Base-by-base conservation (phyloP, 2,888 invertebrate species). In the Hetaerina titia region DNA sequence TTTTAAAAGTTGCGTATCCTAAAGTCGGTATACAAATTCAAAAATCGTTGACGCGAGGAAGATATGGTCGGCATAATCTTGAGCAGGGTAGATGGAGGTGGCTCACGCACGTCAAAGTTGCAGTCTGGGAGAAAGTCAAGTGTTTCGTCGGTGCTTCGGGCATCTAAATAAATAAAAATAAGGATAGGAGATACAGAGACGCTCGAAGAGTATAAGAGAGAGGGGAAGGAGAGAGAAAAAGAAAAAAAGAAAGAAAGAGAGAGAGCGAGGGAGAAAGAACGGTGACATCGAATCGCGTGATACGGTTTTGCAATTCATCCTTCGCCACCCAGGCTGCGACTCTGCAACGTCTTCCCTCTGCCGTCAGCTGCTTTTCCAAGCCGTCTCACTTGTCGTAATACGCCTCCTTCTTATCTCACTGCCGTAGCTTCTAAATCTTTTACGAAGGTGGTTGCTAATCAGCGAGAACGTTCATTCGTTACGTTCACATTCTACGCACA, bases 301-400 rank as follows among this genome's bases (percentile, higher is more conserved):
- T 81, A 81, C 81, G 25, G 25, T 81, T 81, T 81, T 81, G 81
- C 81, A 81, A 81, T 81, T 81, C 81, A 81, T 81, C 74, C 74
- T 81, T 22, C 13, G 81, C 81, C 81, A 81, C 81, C 81, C 81
- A 81, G 69, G 7, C 25, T 31, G 31, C 19, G 31, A 81, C 81
- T 81, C 81, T 6, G 31, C 81, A 19, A 31, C 81, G 81, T 31
- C 81, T 9, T 69, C 69, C 69, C 81, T 9, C 25, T 81, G 81
- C 31, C 81, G 81, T 31, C 25, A 81, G 81, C 81, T 15, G 25
- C 15, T 81, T 31, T 81, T 81, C 81, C 25, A 22, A 81, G 11
- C 25, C 81, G 81, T 81, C 81, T n/a, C 25, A 25, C 81, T 81
- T 81, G 81, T 81, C 81, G 81, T 81, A 81, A 81, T 81, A 81